phyloP scores from a whole-genome alignment of 2,113 vertebrate genomes.

The Aspidoscelis tigris region DNA sequence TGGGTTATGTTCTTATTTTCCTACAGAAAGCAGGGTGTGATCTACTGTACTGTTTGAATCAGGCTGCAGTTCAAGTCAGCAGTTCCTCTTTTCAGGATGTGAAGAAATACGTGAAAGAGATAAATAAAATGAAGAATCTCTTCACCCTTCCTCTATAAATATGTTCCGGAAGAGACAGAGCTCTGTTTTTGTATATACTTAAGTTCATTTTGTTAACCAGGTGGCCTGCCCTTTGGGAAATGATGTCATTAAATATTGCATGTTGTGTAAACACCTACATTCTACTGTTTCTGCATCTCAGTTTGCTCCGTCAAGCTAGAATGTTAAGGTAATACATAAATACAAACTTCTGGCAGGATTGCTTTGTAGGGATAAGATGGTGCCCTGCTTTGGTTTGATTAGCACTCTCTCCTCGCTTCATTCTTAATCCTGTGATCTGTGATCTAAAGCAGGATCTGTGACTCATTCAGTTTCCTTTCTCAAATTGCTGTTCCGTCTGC shows the following conservation, averaged over 20 bases:
- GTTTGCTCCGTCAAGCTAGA: conserved; percentile 25
- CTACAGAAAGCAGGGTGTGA: neutral
- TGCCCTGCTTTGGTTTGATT: conserved; percentile 38
- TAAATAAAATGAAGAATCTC: neutral
- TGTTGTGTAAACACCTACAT: neutral
- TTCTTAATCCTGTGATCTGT: conserved; percentile 61
- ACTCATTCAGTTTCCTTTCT: conserved; percentile 74
- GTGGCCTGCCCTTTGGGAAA: neutral
- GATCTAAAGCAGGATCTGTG: conserved; percentile 66
- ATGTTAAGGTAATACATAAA: conserved; percentile 33
- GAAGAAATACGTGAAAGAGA: neutral
- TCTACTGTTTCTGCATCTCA: neutral
- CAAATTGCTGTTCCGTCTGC: conserved; percentile 74
- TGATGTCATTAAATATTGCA: neutral
- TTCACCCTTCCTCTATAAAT: neutral
- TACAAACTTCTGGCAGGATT: conserved; percentile 34
- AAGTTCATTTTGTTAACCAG: conserved; percentile 7
- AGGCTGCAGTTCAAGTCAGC: neutral
- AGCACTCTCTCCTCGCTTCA: conserved; percentile 37
- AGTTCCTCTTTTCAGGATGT: neutral
- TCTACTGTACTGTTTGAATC: neutral
- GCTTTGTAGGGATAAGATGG: neutral
- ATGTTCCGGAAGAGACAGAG: neutral
- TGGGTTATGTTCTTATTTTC: no score
- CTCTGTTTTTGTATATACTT: neutral